Evolutionary conservation across 2,113 vertebrate species (phyloP), one percentile per base, ranked within the genome.

Genomic region (Penelope pileata): DNA sequence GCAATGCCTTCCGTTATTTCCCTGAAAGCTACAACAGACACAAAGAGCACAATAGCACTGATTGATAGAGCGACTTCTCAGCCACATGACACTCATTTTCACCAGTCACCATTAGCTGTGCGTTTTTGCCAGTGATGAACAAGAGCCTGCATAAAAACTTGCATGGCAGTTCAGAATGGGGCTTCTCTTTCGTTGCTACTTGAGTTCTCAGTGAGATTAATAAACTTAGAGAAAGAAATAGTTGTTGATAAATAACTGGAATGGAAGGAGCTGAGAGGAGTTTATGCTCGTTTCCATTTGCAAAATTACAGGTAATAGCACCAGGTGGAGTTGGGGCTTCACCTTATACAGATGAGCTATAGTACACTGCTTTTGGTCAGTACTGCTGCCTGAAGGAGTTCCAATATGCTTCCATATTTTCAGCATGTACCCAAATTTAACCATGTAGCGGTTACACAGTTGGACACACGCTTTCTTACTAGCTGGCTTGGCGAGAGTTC

Each of bases 401-500:
- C 10, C 19, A 34, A 7, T 3, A 0, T 9, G 16, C 26, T 58
- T 34, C 29, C 67, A 47, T 68, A 12, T 6, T 82, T 64, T 56
- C 12, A 38, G 14, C 8, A 5, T 45, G 8, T 76, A 26, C 32
- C 14, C 34, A 27, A 64, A 60, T 34, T 5, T 19, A 73, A 22
- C 29, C 0, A 0, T 3, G 12, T 47, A 62, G 12, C 22, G 6
- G 3, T 43, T 36, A 5, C 4, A 4, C 3, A 21, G 0, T 3
- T 50, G 15, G n/a, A 17, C 12, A 5, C 6, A 3, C 22, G 16
- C 17, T 48, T 23, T 3, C 3, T 6, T 23, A 58, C 16, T 9
- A 40, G 64, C 22, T 77, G 47, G 40, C n/a, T 73, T 53, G 54
- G 14, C 0, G 22, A 8, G 22, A 64, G 12, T 21, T 16, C 0